Base-by-base conservation (phyloP, 2,113 vertebrate genomes). In the Ceyx melanurus region DNA sequence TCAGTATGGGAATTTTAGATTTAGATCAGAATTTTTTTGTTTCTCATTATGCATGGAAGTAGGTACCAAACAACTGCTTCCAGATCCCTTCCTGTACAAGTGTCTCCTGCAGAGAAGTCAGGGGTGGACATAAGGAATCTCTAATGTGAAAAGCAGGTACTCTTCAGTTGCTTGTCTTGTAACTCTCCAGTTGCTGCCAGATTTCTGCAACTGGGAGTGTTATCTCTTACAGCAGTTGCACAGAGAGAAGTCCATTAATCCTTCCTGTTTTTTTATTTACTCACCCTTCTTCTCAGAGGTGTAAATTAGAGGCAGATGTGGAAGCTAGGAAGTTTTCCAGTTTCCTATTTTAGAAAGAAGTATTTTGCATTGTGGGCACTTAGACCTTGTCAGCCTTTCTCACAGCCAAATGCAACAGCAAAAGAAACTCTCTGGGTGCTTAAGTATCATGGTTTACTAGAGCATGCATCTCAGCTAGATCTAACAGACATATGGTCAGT, bases 261-360 rank as follows among this genome's bases (percentile, higher is more conserved):
- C 64, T 95, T 96, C 89, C 86, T 72, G 46, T 73, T 86, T 96
- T 89, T 88, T 94, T 67, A 9, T 77, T 90, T 90, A 70, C 56
- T 96, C 88, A 70, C 74, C 48, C 83, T 79, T 76, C 60, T 95
- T 73, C 73, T 95, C 82, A 85, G 90, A 97, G 86, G 88, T 90
- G 87, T 92, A 97, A 97, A 96, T 96, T 91, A 95, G 66, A 96
- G 93, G 79, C 97, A 97, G 96, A 97, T 97, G 94, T 92, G 96
- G 90, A 92, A 94, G 81, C 95, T 96, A 96, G 95, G 91, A 97
- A 90, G 42, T 81, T 94, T 96, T 97, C 96, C 95, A 97, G 56
- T 77, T 96, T 95, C 86, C 74, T 83, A 53, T 68, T 97, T 97
- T 94, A 95, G 95, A 95, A 97, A 60, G 51, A 94, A 94, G n/a